Evolutionary conservation across 1,140 invertebrate genomes (phyloP).

Genomic region (Drosophila grimshawi): DNA sequence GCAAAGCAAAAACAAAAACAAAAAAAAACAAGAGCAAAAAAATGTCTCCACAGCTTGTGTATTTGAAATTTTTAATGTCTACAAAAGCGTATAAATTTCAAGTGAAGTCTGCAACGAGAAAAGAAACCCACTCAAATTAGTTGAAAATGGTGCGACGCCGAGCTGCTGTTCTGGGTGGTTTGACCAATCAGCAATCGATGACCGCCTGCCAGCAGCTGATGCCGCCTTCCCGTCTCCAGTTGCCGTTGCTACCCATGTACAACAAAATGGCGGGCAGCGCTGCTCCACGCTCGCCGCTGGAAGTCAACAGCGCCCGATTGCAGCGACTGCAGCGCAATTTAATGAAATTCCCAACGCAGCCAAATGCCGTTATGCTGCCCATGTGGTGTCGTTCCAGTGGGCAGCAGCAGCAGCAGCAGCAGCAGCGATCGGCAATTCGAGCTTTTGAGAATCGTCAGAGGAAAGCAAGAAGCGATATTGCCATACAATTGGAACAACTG

Average conservation of each 20-base stretch:
- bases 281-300: constrained; percentile 25
- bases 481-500: background rate
- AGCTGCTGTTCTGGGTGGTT: constrained; percentile 1
- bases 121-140: background rate
- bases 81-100: constrained; percentile 13
- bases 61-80: constrained; percentile 58
- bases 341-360: constrained; percentile 11
- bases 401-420: background rate
- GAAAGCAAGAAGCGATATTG: background rate
- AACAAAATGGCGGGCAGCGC: constrained; percentile 38
- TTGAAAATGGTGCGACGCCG: constrained; percentile 56
- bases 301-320: constrained; percentile 34
- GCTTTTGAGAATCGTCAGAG: background rate
- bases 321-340: constrained; percentile 39
- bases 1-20: background rate
- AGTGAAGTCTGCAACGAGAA: background rate
- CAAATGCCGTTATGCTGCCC: background rate
- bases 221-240: background rate
- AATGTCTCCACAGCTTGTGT: constrained; percentile 20
- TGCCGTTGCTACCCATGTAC: constrained; percentile 10
- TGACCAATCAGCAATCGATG: constrained; percentile 44
- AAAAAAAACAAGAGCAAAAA: background rate
- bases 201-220: constrained; percentile 41
- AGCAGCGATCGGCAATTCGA: background rate
- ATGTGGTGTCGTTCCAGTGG: background rate